Evolutionary conservation across 2,797 vertebrate genomes (phyloP).

Genomic region (Argentina silus): DNA sequence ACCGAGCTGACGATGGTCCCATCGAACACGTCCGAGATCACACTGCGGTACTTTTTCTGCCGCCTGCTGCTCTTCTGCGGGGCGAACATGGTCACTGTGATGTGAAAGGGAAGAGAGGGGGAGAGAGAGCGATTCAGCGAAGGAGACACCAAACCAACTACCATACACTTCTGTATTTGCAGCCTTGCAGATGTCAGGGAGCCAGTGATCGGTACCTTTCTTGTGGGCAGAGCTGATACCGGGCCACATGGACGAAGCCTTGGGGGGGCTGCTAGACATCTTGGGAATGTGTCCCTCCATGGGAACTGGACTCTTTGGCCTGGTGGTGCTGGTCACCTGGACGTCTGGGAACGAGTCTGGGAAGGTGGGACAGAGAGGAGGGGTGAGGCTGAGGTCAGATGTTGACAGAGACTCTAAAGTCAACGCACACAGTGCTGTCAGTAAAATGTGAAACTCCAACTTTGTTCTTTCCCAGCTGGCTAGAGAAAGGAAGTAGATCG

Average conservation of each 20-base stretch:
- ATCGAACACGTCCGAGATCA: constrained; percentile 97
- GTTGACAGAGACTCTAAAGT: no score
- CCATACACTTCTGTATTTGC: no score
- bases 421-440: not conserved
- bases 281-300: constrained; percentile 82
- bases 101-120: constrained; percentile 10
- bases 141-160: not conserved
- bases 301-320: constrained; percentile 79
- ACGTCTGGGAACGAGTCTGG: constrained; percentile 86
- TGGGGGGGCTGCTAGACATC: constrained; percentile 89
- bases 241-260: constrained; percentile 83
- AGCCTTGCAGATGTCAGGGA: not conserved
- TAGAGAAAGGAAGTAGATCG: no score
- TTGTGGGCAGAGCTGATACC: constrained; percentile 85
- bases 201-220: constrained; percentile 83
- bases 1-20: constrained; percentile 98
- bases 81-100: constrained; percentile 72
- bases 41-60: constrained; percentile 93
- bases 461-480: not conserved
- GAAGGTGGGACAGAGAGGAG: not conserved
- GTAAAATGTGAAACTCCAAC: not conserved
- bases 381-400: not conserved
- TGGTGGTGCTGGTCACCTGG: constrained; percentile 82
- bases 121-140: not conserved
- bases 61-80: constrained; percentile 92